Percentiles rank a stretch among this genome's conserved stretches.
These are phyloP conservation scores for Drosophila obscura DNA, from an alignment of 1,140 invertebrate species.

Conservation along the genomic window DNA sequence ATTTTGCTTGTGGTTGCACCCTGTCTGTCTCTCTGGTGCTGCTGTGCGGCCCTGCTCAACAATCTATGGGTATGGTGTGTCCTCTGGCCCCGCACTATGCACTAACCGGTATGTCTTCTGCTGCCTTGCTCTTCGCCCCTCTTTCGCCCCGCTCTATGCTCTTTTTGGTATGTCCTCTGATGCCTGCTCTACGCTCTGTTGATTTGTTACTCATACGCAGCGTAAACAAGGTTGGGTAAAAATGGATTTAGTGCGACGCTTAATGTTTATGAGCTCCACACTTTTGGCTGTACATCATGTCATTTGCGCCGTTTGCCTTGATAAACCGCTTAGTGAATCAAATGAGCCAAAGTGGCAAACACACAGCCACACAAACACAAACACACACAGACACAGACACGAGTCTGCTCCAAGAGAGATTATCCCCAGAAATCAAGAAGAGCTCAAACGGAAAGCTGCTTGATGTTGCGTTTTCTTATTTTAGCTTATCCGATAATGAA, in stretches of 20 bases:
- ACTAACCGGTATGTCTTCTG: no score
- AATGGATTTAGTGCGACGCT: constrained; percentile 50
- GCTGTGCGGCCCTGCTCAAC: no score
- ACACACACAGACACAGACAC: no score
- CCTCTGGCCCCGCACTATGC: neutral
- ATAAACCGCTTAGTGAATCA: constrained; percentile 49
- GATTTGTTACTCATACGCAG: constrained; percentile 72
- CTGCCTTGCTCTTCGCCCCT: neutral
- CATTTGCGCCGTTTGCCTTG: constrained; percentile 27
- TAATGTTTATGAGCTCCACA: constrained; percentile 46
- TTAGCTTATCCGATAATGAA: constrained; percentile 38
- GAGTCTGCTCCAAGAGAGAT: constrained; percentile 17
- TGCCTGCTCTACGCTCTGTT: constrained; percentile 35
- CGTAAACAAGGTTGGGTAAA: constrained; percentile 64
- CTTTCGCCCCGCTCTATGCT: neutral
- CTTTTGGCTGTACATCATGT: constrained; percentile 32
- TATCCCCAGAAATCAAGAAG: constrained; percentile 13
- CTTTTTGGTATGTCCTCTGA: neutral
- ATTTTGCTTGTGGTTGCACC: constrained; percentile 65
- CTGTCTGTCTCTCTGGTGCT: neutral
- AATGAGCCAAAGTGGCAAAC: constrained; percentile 19
- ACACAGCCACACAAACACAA: no score
- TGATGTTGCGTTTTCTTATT: constrained; percentile 30
- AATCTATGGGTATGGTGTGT: no score
- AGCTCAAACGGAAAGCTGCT: constrained; percentile 6